These are phyloP conservation scores for Amblyornis subalaris DNA, from an alignment of 2,113 vertebrate species.

Conservation along the genomic window DNA sequence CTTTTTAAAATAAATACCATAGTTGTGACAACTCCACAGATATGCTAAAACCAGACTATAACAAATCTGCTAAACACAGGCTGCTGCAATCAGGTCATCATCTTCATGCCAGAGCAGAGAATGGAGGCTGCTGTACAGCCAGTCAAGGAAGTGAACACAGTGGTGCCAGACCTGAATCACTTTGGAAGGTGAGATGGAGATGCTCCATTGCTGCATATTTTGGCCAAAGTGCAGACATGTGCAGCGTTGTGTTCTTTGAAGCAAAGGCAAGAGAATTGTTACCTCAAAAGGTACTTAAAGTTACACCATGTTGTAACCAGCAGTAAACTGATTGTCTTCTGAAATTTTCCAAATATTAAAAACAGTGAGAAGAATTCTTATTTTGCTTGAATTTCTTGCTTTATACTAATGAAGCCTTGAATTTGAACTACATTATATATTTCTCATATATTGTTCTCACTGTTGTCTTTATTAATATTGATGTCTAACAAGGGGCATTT, in stretches of 20 bases:
- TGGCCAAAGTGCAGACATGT: fast-evolving
- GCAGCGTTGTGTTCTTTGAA: not conserved
- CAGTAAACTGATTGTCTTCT: not conserved
- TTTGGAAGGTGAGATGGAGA: not conserved
- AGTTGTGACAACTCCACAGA: not conserved
- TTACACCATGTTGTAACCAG: fast-evolving
- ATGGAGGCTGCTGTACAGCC: fast-evolving
- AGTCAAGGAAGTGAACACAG: not conserved
- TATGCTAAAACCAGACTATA: not conserved
- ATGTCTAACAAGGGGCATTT: not conserved
- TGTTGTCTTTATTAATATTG: not conserved
- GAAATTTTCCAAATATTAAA: not conserved
- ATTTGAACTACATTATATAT: not conserved
- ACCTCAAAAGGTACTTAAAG: not conserved
- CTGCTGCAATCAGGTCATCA: not conserved
- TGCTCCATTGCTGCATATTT: not conserved
- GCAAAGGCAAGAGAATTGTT: not conserved
- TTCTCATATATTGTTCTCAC: not conserved
- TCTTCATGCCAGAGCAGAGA: fast-evolving
- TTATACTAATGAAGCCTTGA: not conserved
- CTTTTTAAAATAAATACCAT: not conserved
- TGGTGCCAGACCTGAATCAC: not conserved
- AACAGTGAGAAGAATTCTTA: not conserved
- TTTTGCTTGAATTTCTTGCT: not conserved
- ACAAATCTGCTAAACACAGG: not conserved